Evolutionary conservation across 2,888 invertebrate species (phyloP).

Genomic region (Argyresthia albistria): DNA sequence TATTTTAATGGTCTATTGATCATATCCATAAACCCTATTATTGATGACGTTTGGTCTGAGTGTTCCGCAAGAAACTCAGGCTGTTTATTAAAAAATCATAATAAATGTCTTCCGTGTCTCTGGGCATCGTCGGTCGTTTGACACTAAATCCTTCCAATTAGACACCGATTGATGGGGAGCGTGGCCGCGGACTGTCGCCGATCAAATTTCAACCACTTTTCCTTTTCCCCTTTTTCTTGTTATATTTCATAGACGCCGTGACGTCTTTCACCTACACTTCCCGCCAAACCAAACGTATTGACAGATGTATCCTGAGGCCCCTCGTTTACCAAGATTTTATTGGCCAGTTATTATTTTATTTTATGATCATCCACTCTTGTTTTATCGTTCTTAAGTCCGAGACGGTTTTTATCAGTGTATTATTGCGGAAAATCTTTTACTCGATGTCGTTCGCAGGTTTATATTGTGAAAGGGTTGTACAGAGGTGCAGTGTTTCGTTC

Average conservation of each 20-base stretch:
- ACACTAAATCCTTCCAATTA: slow-evolving; percentile 57
- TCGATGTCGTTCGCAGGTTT: neutral
- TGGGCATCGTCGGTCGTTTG: slow-evolving; percentile 32
- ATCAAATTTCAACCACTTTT: slow-evolving; percentile 62
- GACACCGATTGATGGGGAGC: slow-evolving; percentile 48
- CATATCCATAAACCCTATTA: no score
- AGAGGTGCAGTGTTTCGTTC: no score
- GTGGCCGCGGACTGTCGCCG: slow-evolving; percentile 44
- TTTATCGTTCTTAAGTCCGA: slow-evolving; percentile 57
- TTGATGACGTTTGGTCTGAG: no score
- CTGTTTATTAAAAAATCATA: no score
- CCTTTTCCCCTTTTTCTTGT: slow-evolving; percentile 30
- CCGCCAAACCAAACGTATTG: slow-evolving; percentile 41
- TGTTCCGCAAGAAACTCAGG: no score
- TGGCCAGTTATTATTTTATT: slow-evolving; percentile 70
- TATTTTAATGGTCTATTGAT: no score
- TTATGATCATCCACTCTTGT: slow-evolving; percentile 66
- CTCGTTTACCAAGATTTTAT: slow-evolving; percentile 53
- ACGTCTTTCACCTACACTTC: slow-evolving; percentile 28
- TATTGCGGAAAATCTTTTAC: slow-evolving; percentile 51
- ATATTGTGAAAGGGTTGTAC: neutral
- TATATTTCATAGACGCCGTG: slow-evolving; percentile 2
- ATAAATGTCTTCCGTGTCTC: no score
- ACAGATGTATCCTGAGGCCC: slow-evolving; percentile 52
- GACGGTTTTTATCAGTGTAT: slow-evolving; percentile 58